Percentiles rank a stretch among this genome's conserved stretches.
Evolutionary conservation across 2,113 vertebrate genomes (phyloP).

Genomic region (Accipiter virgatus): DNA sequence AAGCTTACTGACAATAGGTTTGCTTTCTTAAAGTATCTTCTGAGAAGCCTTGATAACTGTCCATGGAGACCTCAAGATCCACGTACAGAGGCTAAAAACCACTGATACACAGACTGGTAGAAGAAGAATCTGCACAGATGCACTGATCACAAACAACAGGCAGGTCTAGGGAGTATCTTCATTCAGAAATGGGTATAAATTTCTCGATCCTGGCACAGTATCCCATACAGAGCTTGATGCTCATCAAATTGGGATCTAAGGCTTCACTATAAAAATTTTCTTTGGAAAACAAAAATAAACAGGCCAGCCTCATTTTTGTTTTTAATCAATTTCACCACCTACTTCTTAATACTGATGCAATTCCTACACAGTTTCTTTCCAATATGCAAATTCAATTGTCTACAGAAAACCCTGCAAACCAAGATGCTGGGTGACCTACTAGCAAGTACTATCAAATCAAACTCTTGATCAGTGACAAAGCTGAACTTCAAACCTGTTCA

Average conservation of each 20-base stretch:
- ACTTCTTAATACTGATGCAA: neutral
- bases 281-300: neutral
- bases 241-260: neutral
- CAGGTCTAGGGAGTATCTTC: neutral
- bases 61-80: neutral
- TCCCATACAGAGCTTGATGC: neutral
- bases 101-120: neutral
- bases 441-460: neutral
- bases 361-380: neutral
- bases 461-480: neutral
- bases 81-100: neutral
- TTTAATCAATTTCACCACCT: neutral
- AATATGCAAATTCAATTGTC: neutral
- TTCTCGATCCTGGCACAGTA: neutral
- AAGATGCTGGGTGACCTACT: neutral
- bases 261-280: neutral
- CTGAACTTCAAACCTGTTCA: neutral
- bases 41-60: neutral
- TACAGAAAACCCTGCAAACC: neutral
- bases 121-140: neutral
- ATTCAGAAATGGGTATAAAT: neutral
- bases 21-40: neutral
- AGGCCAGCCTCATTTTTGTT: neutral
- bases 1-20: neutral
- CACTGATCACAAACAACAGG: neutral